phyloP scores from a whole-genome alignment of 2,888 invertebrate genomes.

The Eupelmus urozonus region DNA sequence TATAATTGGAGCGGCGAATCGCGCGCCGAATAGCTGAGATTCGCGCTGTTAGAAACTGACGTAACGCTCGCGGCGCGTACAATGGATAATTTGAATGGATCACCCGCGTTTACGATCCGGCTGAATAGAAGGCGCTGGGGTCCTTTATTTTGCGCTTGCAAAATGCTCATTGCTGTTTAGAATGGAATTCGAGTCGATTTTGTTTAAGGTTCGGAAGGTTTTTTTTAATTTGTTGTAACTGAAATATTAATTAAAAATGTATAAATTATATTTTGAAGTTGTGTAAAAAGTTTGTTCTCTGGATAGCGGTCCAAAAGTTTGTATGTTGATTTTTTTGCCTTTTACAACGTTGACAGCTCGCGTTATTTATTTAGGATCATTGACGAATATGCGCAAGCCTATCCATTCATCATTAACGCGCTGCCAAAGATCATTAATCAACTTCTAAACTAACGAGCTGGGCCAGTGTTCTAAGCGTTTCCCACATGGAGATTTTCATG shows the following conservation, averaged over 20 bases:
- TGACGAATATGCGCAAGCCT: conserved; percentile 10
- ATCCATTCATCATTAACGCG: conserved; percentile 13
- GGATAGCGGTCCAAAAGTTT: background rate
- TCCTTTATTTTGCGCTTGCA: too few species aligned
- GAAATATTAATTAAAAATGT: too few species aligned
- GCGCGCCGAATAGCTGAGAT: conserved; percentile 39
- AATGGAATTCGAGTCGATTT: too few species aligned
- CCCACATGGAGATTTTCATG: conserved; percentile 24
- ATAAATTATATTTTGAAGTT: too few species aligned
- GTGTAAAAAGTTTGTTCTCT: too few species aligned
- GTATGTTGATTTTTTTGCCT: background rate
- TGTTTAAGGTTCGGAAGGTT: too few species aligned
- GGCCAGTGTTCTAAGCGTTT: conserved; percentile 31
- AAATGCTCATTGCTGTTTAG: too few species aligned
- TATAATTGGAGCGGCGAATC: conserved; percentile 58
- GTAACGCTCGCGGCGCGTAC: conserved; percentile 33
- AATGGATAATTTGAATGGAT: conserved; percentile 34
- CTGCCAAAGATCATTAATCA: conserved; percentile 43
- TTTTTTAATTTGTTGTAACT: too few species aligned
- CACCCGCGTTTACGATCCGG: too few species aligned
- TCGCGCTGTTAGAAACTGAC: conserved; percentile 37
- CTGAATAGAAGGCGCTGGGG: too few species aligned
- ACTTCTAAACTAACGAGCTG: conserved; percentile 40
- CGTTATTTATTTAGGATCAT: conserved; percentile 32
- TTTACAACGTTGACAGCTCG: conserved; percentile 8